A percentile compares a stretch with the other conserved stretches of the same genome.
These are phyloP conservation scores for Borostomias antarcticus DNA, from an alignment of 2,797 vertebrate genomes.

Conservation along the genomic window DNA sequence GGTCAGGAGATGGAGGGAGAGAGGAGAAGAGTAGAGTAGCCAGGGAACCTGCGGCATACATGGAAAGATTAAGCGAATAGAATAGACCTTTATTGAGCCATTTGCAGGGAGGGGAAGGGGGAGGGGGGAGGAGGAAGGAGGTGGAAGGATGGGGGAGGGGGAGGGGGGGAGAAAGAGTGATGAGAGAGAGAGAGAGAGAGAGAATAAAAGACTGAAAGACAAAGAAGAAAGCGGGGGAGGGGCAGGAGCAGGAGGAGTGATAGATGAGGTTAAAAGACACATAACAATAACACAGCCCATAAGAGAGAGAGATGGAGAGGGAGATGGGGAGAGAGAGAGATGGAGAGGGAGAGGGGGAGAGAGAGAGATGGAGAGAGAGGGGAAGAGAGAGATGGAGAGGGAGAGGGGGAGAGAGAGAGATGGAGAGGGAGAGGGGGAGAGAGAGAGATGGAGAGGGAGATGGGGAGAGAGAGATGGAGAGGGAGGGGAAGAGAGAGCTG, in stretches of 20 bases:
- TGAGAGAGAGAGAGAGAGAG: neutral
- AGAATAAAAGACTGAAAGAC: neutral
- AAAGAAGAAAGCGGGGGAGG: neutral
- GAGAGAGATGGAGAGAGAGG: neutral
- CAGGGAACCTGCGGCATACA: no score
- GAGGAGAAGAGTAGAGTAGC: neutral
- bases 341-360: neutral
- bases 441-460: neutral
- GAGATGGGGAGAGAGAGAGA: neutral
- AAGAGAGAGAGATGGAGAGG: neutral
- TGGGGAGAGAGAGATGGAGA: neutral
- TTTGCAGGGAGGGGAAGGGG: neutral
- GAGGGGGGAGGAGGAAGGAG: neutral
- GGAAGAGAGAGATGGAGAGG: no score
- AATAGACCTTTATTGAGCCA: no score
- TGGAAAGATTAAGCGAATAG: neutral
- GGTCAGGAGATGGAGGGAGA: no score
- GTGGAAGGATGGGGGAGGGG: neutral
- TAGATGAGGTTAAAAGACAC: neutral
- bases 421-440: neutral
- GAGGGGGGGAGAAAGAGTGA: neutral
- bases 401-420: no score
- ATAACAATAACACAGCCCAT: neutral
- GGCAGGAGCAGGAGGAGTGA: neutral
- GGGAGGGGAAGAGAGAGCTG: neutral